Percentiles rank a stretch among this genome's conserved stretches.
These are phyloP conservation scores for Molossus alvarezi DNA, from an alignment of 2,797 vertebrate genomes.

Conservation along the genomic window DNA sequence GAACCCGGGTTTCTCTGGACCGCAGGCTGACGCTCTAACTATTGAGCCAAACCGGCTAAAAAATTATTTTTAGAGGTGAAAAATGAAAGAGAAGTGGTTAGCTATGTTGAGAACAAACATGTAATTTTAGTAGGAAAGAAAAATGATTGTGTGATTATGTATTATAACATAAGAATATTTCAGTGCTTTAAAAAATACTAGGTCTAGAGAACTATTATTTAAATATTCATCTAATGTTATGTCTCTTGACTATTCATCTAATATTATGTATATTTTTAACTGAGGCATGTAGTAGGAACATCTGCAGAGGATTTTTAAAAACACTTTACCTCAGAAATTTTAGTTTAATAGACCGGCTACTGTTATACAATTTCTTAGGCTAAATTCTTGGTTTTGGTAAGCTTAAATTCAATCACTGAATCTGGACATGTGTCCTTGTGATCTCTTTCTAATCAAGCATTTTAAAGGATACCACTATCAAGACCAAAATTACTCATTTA, in stretches of 20 bases:
- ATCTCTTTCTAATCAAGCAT: neutral
- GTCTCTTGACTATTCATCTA: neutral
- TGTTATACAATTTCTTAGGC: neutral
- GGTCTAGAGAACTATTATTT: neutral
- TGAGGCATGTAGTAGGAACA: neutral
- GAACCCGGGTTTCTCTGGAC: too few relatives aligned
- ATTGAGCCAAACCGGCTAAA: neutral
- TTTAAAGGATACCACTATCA: neutral
- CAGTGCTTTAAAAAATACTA: constrained; percentile 35
- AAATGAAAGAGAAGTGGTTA: neutral
- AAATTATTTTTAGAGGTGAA: constrained; percentile 8
- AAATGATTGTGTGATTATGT: constrained; percentile 5
- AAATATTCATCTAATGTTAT: neutral
- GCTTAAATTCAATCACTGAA: neutral
- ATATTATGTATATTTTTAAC: neutral
- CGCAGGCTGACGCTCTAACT: too few relatives aligned
- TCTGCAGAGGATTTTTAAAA: neutral
- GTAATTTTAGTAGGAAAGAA: constrained; percentile 16
- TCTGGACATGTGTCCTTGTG: neutral
- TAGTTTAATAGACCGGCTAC: neutral
- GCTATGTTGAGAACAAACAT: neutral
- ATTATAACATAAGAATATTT: constrained; percentile 22
- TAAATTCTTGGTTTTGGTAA: neutral
- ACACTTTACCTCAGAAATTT: neutral
- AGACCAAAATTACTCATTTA: constrained; percentile 2